Base-by-base conservation (phyloP, 2,113 vertebrate species). In the Myocastor coypus region DNA sequence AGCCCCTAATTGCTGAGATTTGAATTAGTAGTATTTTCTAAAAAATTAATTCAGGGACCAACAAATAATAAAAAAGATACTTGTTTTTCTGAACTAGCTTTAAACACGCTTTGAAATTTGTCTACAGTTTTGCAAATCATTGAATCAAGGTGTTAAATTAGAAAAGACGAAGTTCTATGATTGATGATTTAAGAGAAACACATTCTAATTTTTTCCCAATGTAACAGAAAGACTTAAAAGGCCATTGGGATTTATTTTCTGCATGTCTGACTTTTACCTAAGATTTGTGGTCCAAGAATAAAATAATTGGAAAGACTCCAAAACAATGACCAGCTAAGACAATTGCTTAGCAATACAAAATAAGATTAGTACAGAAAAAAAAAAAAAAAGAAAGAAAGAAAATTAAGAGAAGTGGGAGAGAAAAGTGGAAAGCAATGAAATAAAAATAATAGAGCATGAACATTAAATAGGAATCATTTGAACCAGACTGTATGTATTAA, bases 31-130 rank as follows among this genome's bases (percentile, higher is more conserved):
- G 96, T 22, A 20, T 96, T 81, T 59, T 3, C 10, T 10, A 80
- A 97, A 95, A 95, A 98, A 71, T 69, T 95, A 57, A 82, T 95
- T 61, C 52, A 75, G 16, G 92, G 83, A 95, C 17, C 24, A 81
- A 55, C 90, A 93, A 93, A 57, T 12, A 63, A 1, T 3, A 80
- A 88, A 40, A 66, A 40, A 55, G 37, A 4, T 92, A 84, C 92
- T 40, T 94, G 14, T 10, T 55, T 17, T 96, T 12, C 50, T 34
- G 92, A 95, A n/a, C 20, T 83, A 61, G 64, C 95, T 95, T 96
- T 96, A 68, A 95, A 87, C 71, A 59, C 50, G 13, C 42, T 80
- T 32, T 82, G 86, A 97, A n/a, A 96, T 30, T 19, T 61, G 14
- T 94, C 16, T 30, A 88, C 63, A 64, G 26, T 92, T 96, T 95